Evolutionary conservation across 2,797 vertebrate species (phyloP).

Genomic region (Avahi laniger): DNA sequence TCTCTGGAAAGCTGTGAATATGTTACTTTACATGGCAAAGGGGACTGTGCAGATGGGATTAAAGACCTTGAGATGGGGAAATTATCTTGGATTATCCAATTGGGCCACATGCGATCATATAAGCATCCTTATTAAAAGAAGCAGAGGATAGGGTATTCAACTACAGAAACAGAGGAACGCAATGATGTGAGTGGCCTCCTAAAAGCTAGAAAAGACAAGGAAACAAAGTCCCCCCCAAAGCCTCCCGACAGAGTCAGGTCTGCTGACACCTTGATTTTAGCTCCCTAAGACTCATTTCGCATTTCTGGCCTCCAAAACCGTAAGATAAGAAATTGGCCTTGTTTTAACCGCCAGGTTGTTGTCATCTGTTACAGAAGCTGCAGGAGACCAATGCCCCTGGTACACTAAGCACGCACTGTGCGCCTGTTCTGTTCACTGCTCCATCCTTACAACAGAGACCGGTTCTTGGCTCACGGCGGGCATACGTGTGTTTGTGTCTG

Average conservation of each 20-base stretch:
- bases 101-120: neutral
- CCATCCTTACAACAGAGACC: neutral
- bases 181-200: neutral
- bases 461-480: neutral
- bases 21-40: neutral
- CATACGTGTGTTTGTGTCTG: neutral
- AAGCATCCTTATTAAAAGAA: neutral
- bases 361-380: neutral
- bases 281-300: neutral
- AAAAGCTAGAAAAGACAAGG: neutral
- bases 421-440: neutral
- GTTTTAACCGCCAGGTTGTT: neutral
- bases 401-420: neutral
- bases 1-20: neutral
- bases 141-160: neutral
- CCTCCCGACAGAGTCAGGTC: neutral
- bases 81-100: neutral
- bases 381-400: neutral
- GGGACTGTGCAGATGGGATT: too few species aligned
- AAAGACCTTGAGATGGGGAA: neutral
- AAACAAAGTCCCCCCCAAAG: accelerated
- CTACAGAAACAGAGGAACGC: neutral
- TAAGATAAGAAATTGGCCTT: neutral
- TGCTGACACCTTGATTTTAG: neutral
- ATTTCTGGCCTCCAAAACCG: neutral